Percentiles rank a stretch among this genome's conserved stretches.
These are phyloP conservation scores for Amphipoea lucens DNA, from an alignment of 2,888 invertebrate species.

Conservation along the genomic window DNA sequence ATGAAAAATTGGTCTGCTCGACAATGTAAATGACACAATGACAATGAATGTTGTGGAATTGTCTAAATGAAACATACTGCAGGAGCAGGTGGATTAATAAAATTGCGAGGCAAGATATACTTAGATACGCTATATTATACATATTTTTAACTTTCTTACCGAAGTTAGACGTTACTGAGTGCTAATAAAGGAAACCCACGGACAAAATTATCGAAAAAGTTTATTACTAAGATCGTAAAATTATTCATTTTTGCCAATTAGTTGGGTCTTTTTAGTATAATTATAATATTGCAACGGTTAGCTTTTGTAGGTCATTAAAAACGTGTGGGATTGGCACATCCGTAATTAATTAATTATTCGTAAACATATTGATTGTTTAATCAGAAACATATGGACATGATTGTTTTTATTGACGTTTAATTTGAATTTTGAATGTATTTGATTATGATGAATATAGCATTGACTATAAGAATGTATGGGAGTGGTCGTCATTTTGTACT, in stretches of 20 bases:
- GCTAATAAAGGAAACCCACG: neutral
- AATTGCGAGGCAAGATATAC: too few relatives aligned
- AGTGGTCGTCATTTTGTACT: conserved; percentile 34
- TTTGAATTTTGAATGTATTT: conserved; percentile 30
- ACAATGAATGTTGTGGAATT: too few relatives aligned
- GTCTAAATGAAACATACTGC: too few relatives aligned
- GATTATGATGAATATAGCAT: conserved; percentile 29
- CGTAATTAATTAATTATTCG: conserved; percentile 35
- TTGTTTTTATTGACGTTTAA: conserved; percentile 37
- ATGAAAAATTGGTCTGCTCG: too few relatives aligned
- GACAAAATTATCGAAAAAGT: neutral
- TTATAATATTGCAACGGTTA: conserved; percentile 1
- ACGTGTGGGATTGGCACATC: conserved; percentile 44
- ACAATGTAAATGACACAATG: too few relatives aligned
- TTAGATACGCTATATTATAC: too few relatives aligned
- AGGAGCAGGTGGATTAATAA: too few relatives aligned
- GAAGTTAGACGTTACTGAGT: neutral
- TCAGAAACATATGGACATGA: conserved; percentile 13
- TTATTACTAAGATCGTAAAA: conserved; percentile 8
- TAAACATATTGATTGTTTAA: conserved; percentile 37
- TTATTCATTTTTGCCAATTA: conserved; percentile 22
- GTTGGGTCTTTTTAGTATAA: conserved; percentile 3
- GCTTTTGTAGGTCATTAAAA: conserved; percentile 12
- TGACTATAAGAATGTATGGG: conserved; percentile 43
- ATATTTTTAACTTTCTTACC: neutral